Percentiles rank a stretch among this genome's conserved stretches.
phyloP scores from a whole-genome alignment of 2,797 vertebrate genomes.

The Sebastes matsubarae region DNA sequence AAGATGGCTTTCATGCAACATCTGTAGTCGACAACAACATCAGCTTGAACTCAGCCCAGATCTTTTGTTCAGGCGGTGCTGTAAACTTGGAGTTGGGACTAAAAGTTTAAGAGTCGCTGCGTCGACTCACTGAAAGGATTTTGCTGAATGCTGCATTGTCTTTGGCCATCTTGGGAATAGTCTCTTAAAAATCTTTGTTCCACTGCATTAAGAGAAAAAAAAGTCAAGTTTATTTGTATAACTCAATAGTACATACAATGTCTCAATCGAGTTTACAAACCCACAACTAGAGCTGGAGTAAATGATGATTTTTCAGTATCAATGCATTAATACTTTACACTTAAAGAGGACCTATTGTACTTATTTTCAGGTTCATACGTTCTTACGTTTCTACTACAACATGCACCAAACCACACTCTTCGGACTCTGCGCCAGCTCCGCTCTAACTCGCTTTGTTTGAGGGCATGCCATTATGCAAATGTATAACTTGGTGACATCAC shows the following conservation, averaged over 20 bases:
- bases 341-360: not conserved
- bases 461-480: too few relatives aligned
- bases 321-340: not conserved
- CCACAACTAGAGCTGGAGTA: not conserved
- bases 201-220: not conserved
- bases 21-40: not conserved
- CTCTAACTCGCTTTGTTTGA: too few relatives aligned
- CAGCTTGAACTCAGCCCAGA: not conserved
- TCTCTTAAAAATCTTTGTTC: not conserved
- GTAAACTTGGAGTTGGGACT: not conserved
- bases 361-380: too few relatives aligned
- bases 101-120: not conserved
- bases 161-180: not conserved
- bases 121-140: not conserved
- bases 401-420: too few relatives aligned
- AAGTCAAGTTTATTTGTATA: not conserved
- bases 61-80: not conserved
- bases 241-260: too few relatives aligned
- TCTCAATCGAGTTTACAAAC: not conserved
- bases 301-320: not conserved
- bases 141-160: not conserved
- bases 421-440: too few relatives aligned
- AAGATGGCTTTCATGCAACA: not conserved
- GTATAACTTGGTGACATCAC: too few relatives aligned
- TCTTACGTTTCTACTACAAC: too few relatives aligned